Percentiles rank a stretch among this genome's conserved stretches.
Conservation (phyloP, 2,888 invertebrate species). For the Chalcis sispes region DNA sequence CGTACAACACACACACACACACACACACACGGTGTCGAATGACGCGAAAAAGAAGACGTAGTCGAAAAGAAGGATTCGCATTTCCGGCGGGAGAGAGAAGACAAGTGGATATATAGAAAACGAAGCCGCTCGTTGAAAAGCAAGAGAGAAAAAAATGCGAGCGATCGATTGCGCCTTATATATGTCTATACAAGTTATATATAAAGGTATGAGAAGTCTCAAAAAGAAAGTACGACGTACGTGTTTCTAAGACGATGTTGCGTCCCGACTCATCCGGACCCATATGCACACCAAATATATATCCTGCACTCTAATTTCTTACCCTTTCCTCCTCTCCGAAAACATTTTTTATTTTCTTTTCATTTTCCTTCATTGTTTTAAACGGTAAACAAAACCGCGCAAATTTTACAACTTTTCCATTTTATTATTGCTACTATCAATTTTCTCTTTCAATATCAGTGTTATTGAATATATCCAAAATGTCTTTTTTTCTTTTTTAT, state of each 20-base stretch:
- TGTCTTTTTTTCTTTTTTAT: no score
- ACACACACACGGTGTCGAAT: background rate
- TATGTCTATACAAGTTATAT: no score
- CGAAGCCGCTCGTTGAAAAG: no score
- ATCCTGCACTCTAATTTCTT: slow-evolving; percentile 32
- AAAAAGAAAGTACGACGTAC: slow-evolving; percentile 54
- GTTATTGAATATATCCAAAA: no score
- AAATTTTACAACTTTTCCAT: no score
- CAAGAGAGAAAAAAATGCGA: no score
- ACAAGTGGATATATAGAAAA: slow-evolving; percentile 14
- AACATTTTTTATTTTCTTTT: background rate
- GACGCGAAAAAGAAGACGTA: slow-evolving; percentile 1
- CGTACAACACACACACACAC: slow-evolving; percentile 1
- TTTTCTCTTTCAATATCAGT: no score
- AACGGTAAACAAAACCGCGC: no score
- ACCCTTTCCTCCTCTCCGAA: background rate
- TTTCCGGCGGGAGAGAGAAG: slow-evolving; percentile 31
- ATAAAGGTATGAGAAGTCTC: slow-evolving; percentile 19
- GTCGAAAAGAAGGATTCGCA: slow-evolving; percentile 23
- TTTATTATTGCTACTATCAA: no score
- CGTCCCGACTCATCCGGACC: slow-evolving; percentile 49
- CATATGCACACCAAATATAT: slow-evolving; percentile 25
- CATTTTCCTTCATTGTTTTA: no score
- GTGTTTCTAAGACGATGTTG: slow-evolving; percentile 46
- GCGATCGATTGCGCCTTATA: no score